Conservation (phyloP, 2,888 invertebrate species). For the Cantharis lateralis region DNA sequence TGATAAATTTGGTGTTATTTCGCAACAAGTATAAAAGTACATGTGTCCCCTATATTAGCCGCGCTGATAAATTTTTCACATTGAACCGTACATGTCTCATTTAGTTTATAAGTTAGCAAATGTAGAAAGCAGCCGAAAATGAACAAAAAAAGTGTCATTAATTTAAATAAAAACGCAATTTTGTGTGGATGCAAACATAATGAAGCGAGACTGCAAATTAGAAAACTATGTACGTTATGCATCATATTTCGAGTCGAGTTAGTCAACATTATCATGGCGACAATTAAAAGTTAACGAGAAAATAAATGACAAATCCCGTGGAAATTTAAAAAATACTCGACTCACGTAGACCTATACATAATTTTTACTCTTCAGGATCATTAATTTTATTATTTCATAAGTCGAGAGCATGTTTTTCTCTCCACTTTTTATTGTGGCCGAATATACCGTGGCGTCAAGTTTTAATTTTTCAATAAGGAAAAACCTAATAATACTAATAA, state of each 20-base stretch:
- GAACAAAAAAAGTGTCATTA: conserved; percentile 24
- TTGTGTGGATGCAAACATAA: conserved; percentile 28
- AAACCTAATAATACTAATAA: not conserved
- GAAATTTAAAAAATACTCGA: conserved; percentile 7
- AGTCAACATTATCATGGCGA: conserved; percentile 23
- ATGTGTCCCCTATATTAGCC: not conserved
- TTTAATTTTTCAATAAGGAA: not conserved
- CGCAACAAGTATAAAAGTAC: not conserved
- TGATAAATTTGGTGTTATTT: not conserved
- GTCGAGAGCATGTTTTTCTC: not conserved
- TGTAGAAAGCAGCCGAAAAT: conserved; percentile 4
- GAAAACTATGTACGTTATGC: conserved; percentile 23
- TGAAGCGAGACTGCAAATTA: conserved; percentile 30
- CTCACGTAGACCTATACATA: not conserved
- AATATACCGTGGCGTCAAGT: not conserved
- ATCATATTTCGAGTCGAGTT: conserved; percentile 25
- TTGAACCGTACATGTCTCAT: not conserved
- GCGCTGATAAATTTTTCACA: not conserved
- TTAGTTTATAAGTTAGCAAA: not conserved
- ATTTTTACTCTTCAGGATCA: not conserved
- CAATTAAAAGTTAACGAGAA: conserved; percentile 27
- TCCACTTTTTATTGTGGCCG: not conserved
- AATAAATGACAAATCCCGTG: conserved; percentile 23
- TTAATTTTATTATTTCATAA: not conserved
- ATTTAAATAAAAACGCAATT: conserved; percentile 34